Percentiles rank a stretch among this genome's conserved stretches.
phyloP scores from a whole-genome alignment of 2,113 vertebrate genomes.

The Mobula birostris region DNA sequence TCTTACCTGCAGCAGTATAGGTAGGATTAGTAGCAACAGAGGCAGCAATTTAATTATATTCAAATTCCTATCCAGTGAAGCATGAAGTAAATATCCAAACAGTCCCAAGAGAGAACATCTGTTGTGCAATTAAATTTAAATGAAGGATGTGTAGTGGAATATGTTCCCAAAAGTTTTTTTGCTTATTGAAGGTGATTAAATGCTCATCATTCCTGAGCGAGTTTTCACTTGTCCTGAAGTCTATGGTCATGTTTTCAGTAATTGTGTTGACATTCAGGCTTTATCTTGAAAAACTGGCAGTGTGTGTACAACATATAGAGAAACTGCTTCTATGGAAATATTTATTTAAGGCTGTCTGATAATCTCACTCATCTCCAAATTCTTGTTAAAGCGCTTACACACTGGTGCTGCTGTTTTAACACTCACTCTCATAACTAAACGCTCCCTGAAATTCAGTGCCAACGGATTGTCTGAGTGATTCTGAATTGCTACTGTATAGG shows the following conservation, averaged over 20 bases:
- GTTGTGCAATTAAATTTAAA: background rate
- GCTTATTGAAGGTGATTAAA: background rate
- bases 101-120: background rate
- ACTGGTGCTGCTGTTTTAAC: too few relatives aligned
- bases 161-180: background rate
- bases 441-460: too few relatives aligned
- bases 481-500: background rate
- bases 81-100: background rate
- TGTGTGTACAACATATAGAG: background rate
- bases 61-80: constrained; percentile 12
- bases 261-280: constrained; percentile 20
- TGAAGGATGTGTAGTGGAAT: background rate
- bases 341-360: too few relatives aligned
- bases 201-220: background rate
- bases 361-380: background rate
- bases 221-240: constrained; percentile 21
- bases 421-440: too few relatives aligned
- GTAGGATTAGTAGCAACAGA: background rate
- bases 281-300: constrained; percentile 14
- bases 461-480: background rate
- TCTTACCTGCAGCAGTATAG: background rate
- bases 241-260: background rate
- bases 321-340: background rate
- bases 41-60: background rate
- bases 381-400: too few relatives aligned